Conservation (phyloP, 23 tunicate genomes). For the Diplosoma virens region DNA sequence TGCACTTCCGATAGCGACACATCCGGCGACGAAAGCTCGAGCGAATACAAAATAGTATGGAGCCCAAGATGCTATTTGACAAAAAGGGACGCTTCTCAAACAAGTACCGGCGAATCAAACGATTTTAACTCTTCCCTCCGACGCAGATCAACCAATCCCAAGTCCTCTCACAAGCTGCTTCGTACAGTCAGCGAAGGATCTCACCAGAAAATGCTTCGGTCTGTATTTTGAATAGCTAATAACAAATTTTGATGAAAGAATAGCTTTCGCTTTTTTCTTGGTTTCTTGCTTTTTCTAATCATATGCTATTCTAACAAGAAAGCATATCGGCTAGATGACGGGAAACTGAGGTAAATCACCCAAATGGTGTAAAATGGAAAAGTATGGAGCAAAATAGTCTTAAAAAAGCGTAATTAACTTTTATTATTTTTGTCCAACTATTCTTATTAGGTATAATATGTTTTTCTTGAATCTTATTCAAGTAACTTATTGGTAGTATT, state of each 20-base stretch:
- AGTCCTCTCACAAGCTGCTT: not conserved
- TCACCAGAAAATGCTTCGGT: not conserved
- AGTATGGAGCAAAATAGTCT: no score
- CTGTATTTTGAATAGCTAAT: not conserved
- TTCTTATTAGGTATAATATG: no score
- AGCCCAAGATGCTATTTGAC: not conserved
- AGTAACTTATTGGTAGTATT: no score
- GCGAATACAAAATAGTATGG: not conserved
- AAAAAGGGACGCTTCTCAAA: not conserved
- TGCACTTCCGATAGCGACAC: slow-evolving; percentile 9
- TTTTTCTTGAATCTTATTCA: no score
- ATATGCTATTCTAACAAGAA: no score
- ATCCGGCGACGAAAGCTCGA: not conserved
- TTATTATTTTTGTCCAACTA: no score
- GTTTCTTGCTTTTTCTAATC: not conserved
- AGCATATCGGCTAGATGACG: no score
- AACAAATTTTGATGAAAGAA: not conserved
- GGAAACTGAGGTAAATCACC: no score
- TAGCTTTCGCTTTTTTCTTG: not conserved
- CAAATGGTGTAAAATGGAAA: no score
- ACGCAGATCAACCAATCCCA: not conserved
- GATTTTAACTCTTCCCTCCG: no score
- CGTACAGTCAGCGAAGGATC: not conserved
- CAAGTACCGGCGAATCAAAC: no score
- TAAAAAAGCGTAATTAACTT: no score